Percentiles rank a stretch among this genome's conserved stretches.
phyloP scores from a whole-genome alignment of 2,888 invertebrate genomes.

The Dione vanillae region DNA sequence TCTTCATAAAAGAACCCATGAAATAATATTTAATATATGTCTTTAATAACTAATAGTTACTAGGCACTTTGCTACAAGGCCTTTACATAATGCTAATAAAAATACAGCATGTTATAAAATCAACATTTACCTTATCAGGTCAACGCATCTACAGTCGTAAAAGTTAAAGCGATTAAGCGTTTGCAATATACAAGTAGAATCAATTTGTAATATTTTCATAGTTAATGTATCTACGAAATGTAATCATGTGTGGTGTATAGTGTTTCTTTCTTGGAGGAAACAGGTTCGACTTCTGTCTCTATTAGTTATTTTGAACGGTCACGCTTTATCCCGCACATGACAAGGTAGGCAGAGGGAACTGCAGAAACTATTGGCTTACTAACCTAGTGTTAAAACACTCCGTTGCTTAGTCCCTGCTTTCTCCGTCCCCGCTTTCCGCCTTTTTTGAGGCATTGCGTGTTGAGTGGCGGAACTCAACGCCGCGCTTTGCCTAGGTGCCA shows the following conservation, averaged over 20 bases:
- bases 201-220: constrained; percentile 14
- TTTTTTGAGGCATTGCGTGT: too few relatives aligned
- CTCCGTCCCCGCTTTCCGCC: too few relatives aligned
- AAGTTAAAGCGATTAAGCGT: constrained; percentile 1
- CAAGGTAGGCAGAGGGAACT: too few relatives aligned
- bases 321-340: too few relatives aligned
- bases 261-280: neutral
- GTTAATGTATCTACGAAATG: neutral
- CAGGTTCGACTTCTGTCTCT: neutral
- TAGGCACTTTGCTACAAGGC: neutral
- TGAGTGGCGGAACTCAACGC: too few relatives aligned
- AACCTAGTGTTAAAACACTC: too few relatives aligned
- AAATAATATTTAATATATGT: neutral
- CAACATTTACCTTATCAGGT: constrained; percentile 7
- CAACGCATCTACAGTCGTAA: constrained; percentile 3
- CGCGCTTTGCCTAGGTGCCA: too few relatives aligned
- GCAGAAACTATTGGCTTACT: too few relatives aligned
- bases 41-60: too few relatives aligned
- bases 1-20: neutral
- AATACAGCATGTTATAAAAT: constrained; percentile 3
- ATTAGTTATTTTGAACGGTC: too few relatives aligned
- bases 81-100: constrained; percentile 15
- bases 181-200: neutral
- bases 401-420: too few relatives aligned
- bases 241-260: neutral